Evolutionary conservation across 2,888 invertebrate species (phyloP).

Genomic region (Psylliodes chrysocephalus): DNA sequence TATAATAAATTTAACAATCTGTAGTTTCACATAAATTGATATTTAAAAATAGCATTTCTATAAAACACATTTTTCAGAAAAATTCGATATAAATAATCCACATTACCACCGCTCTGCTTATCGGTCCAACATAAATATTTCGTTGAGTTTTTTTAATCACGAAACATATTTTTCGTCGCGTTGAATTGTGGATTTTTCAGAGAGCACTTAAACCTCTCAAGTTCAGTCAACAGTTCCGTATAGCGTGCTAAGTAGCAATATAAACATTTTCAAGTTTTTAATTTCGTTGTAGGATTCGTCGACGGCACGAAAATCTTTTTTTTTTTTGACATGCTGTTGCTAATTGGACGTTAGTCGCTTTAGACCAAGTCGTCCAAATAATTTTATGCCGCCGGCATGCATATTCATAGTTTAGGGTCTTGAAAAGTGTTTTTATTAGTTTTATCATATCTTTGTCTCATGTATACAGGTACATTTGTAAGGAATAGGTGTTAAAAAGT

Average conservation of each 20-base stretch:
- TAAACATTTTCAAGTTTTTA: conserved; percentile 33
- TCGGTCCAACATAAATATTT: conserved; percentile 3
- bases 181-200: conserved; percentile 30
- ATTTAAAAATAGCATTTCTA: too few relatives aligned
- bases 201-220: conserved; percentile 26
- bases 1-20: too few relatives aligned
- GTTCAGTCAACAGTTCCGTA: conserved; percentile 27
- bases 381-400: background rate
- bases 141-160: conserved; percentile 15
- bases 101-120: background rate
- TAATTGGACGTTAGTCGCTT: conserved; percentile 24
- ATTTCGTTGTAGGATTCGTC: conserved; percentile 17
- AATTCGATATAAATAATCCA: too few relatives aligned
- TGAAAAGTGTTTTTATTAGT: too few relatives aligned
- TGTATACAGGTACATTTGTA: too few relatives aligned
- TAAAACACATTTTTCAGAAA: too few relatives aligned
- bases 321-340: conserved; percentile 16
- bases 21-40: too few relatives aligned
- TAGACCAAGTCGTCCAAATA: conserved; percentile 12
- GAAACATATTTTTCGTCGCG: conserved; percentile 21
- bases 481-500: too few relatives aligned
- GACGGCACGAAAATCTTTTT: conserved; percentile 14
- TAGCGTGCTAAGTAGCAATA: conserved; percentile 33
- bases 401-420: too few relatives aligned
- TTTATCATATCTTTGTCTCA: too few relatives aligned